phyloP scores from a whole-genome alignment of 1,140 invertebrate species.

The Portunus trituberculatus region DNA sequence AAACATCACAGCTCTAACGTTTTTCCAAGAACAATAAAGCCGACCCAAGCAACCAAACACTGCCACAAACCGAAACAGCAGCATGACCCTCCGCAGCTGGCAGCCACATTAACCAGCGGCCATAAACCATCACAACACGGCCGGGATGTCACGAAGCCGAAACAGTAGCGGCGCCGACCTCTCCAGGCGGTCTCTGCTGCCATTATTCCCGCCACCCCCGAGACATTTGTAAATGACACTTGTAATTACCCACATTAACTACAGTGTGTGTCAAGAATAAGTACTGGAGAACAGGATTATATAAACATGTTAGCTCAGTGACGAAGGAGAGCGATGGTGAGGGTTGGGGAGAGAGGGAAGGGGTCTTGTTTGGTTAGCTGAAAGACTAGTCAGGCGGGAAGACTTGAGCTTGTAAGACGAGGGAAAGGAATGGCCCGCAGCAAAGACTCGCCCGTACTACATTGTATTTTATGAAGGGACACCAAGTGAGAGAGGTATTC shows the following conservation, averaged over 20 bases:
- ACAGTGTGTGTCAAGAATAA: background rate
- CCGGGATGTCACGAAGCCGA: background rate
- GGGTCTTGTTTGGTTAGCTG: background rate
- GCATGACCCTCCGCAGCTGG: background rate
- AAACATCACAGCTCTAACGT: background rate
- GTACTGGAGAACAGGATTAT: background rate
- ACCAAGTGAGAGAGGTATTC: background rate
- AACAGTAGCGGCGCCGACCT: background rate
- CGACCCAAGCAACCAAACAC: background rate
- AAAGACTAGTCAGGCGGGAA: background rate
- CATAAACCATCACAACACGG: constrained; percentile 7
- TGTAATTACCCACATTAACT: constrained; percentile 14
- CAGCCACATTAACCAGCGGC: background rate
- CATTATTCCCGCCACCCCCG: background rate
- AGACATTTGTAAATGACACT: constrained; percentile 13
- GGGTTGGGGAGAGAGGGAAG: background rate
- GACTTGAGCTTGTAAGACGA: background rate
- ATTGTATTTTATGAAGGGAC: background rate
- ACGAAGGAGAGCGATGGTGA: background rate
- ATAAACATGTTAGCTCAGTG: background rate
- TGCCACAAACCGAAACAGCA: background rate
- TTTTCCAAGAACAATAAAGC: background rate
- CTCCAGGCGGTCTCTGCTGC: background rate
- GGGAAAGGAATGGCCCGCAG: background rate
- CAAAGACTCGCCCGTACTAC: background rate